Base-by-base conservation (phyloP, 1,140 invertebrate species). In the Zaprionus africanus region DNA sequence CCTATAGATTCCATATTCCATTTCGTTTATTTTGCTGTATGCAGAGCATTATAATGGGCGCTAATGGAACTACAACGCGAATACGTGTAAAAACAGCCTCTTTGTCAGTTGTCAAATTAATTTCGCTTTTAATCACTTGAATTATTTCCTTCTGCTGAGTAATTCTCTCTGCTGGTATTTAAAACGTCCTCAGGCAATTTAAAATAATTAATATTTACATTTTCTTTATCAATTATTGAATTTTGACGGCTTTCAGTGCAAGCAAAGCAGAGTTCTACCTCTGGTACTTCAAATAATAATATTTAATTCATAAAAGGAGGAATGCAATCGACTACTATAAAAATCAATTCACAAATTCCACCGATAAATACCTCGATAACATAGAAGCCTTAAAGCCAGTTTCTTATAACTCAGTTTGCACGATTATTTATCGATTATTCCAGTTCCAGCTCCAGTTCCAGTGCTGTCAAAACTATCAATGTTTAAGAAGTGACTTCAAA, bases 31-130 rank as follows among this genome's bases (percentile, higher is more conserved):
- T 46, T 46, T 17, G 11, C 2, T 46, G 7, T 9, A 7, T 17
- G 41, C 41, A 43, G 41, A 43, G 41, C 41, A 46, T 46, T 46
- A 17, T 9, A 46, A 46, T 17, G 7, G 7, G n/a, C n/a, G 17
- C 41, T 46, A 46, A 38, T 15, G 31, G 31, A 9, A 34, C 9
- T 34, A 34, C n/a, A 3, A 17, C 7, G 17, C n/a, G n/a, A 17
- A 46, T 3, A 17, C 41, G n/a, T 46, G 41, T 17, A 46, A 46
- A 46, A 46, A 43, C 41, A 6, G 5, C 5, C 31, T 26, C 28
- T 54, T 64, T 36, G 63, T 19, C 51, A 56, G 63, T 66, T 68
- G 56, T 60, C 28, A 68, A 68, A 59, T 51, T 31, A 68, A 68
- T 68, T 60, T 58, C 41, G 41, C 31, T 28, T 58, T 67, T 58